phyloP scores from a whole-genome alignment of 2,113 vertebrate genomes.

The Glareola pratincola region DNA sequence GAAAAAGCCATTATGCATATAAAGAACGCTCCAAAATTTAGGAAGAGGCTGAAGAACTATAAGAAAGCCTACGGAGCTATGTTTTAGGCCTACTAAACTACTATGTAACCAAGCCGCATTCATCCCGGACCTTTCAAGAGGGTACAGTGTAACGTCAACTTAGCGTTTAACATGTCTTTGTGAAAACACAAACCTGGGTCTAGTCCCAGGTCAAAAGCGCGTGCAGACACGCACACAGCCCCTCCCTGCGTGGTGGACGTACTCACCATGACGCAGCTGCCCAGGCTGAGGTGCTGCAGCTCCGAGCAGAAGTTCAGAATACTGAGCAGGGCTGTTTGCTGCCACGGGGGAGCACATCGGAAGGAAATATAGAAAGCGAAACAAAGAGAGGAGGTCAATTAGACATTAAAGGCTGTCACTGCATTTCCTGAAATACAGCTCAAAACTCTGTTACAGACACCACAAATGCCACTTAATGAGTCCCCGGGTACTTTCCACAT shows the following conservation, averaged over 20 bases:
- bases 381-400: conserved; percentile 81
- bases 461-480: conserved; percentile 82
- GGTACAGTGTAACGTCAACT: neutral
- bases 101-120: neutral
- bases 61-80: neutral
- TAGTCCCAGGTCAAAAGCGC: neutral
- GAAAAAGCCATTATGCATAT: neutral
- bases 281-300: conserved; percentile 92
- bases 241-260: neutral
- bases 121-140: neutral
- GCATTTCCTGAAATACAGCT: conserved; percentile 73
- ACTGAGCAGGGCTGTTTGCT: conserved; percentile 96
- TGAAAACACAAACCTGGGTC: neutral
- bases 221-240: fast-evolving
- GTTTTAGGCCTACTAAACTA: neutral
- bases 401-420: conserved; percentile 83
- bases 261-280: conserved; percentile 96
- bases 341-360: conserved; percentile 72
- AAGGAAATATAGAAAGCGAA: conserved; percentile 67
- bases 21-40: neutral
- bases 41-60: neutral
- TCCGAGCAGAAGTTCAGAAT: conserved; percentile 96
- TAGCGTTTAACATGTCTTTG: neutral
- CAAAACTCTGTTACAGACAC: conserved; percentile 70
- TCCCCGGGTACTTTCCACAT: conserved; percentile 73